phyloP scores from a whole-genome alignment of 2,797 vertebrate genomes.

The Gambusia yucatana region DNA sequence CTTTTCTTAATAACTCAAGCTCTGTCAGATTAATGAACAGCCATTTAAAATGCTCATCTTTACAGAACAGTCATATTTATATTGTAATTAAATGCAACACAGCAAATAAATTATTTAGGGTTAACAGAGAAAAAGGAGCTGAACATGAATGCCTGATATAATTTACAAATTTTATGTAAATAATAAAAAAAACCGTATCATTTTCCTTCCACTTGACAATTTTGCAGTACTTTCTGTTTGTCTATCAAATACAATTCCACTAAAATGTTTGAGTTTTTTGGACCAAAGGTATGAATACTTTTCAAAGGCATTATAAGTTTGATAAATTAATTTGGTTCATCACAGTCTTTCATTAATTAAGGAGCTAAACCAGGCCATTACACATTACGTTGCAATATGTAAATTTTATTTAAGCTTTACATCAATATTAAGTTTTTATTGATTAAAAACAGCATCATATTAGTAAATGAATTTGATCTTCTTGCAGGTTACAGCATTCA shows the following conservation, averaged over 20 bases:
- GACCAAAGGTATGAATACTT: not conserved
- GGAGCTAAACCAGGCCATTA: not conserved
- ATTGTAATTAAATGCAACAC: not conserved
- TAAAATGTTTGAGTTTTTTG: not conserved
- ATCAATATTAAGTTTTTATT: not conserved
- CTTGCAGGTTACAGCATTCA: conserved; percentile 13
- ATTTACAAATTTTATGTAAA: not conserved
- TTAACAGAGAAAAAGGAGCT: not conserved
- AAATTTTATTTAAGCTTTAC: not conserved
- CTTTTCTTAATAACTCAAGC: not conserved
- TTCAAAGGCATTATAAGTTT: not conserved
- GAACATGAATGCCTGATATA: not conserved
- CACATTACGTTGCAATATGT: not conserved
- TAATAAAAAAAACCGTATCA: not conserved
- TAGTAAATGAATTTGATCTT: not conserved
- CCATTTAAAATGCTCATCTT: not conserved
- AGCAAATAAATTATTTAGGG: not conserved
- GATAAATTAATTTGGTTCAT: not conserved
- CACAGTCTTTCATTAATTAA: not conserved
- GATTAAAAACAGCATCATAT: not conserved
- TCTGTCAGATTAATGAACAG: not conserved
- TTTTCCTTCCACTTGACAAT: not conserved
- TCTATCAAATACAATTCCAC: not conserved
- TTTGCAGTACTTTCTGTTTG: not conserved
- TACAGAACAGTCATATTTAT: not conserved